Percentiles rank a stretch among this genome's conserved stretches.
Evolutionary conservation across 2,797 vertebrate species (phyloP).

Genomic region (Sebastes alutus): DNA sequence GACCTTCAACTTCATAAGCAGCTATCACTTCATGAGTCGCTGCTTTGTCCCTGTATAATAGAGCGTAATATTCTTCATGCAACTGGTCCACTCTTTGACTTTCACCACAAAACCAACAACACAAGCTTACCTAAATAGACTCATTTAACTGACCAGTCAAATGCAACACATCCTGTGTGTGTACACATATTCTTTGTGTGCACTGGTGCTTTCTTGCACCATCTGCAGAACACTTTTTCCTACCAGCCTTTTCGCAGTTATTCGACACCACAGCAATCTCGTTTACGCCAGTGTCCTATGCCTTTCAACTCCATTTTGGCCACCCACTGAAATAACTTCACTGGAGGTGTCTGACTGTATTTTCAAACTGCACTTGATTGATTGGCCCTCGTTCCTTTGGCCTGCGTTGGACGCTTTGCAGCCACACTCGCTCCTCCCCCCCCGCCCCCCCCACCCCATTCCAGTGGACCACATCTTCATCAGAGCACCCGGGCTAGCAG

Average conservation of each 20-base stretch:
- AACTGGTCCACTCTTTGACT: not conserved
- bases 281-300: slow-evolving; percentile 15
- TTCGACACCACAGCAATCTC: slow-evolving; percentile 31
- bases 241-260: slow-evolving; percentile 16
- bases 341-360: slow-evolving; percentile 66
- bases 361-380: slow-evolving; percentile 76
- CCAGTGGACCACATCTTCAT: slow-evolving; percentile 72
- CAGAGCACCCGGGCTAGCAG: slow-evolving; percentile 62
- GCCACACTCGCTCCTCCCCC: slow-evolving; percentile 32
- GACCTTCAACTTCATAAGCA: slow-evolving; percentile 22
- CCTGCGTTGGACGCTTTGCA: slow-evolving; percentile 72
- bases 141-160: not conserved
- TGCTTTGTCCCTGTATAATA: not conserved
- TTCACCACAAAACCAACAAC: slow-evolving; percentile 6
- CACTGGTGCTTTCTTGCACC: slow-evolving; percentile 10
- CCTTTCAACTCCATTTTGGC: slow-evolving; percentile 49
- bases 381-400: slow-evolving; percentile 71
- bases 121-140: not conserved
- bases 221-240: slow-evolving; percentile 21
- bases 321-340: slow-evolving; percentile 71
- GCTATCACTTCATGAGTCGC: slow-evolving; percentile 14
- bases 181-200: not conserved
- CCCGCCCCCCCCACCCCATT: not conserved
- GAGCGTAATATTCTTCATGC: not conserved
- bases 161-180: not conserved